Evolutionary conservation across 2,888 invertebrate species (phyloP), one percentile per base, ranked within the genome.

Genomic region (Tetragnatha montana): DNA sequence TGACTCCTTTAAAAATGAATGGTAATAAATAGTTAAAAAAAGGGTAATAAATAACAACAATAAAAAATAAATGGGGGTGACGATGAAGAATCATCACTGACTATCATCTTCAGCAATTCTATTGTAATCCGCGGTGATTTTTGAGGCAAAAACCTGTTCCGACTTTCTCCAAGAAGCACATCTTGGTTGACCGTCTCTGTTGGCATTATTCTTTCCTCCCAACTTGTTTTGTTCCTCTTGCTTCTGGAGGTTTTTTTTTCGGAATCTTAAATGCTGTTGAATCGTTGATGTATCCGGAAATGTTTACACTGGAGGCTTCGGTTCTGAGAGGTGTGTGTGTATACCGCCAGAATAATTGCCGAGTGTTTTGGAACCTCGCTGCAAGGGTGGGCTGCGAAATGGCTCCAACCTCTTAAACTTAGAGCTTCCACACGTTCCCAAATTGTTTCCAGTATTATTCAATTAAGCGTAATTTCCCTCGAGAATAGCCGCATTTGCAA

Each of bases 141-240:
- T 88, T 79, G 70, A 51, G 74, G 10, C 21, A 79, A 80, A 83
- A 88, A 88, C 88, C 88, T 50, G 88, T 88, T 88, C 88, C 70
- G 12, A 51, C 82, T 81, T 80, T 86, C 81, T 78, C 78, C 82
- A 17, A 60, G 74, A 73, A 84, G 74, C 73, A 73, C 88, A 80
- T 88, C 79, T 79, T 88, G 79, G 80, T 83, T 83, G 83, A 47
- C 74, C 69, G 60, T 75, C 75, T 81, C 47, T 76, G 75, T 81
- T 74, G 80, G 21, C 17, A 51, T 71, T 86, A 68, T 68, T 17
- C 21, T 81, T n/a, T 50, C 47, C 51, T 49, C 35, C 71, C 73
- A 17, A 17, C 74, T 70, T 17, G 35, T 47, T 74, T 75, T 78
- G 35, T 60, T 81, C 68, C 60, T 85, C 68, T 73, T 49, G 82